phyloP scores from a whole-genome alignment of 2,797 vertebrate species.

The Vireo griseus region DNA sequence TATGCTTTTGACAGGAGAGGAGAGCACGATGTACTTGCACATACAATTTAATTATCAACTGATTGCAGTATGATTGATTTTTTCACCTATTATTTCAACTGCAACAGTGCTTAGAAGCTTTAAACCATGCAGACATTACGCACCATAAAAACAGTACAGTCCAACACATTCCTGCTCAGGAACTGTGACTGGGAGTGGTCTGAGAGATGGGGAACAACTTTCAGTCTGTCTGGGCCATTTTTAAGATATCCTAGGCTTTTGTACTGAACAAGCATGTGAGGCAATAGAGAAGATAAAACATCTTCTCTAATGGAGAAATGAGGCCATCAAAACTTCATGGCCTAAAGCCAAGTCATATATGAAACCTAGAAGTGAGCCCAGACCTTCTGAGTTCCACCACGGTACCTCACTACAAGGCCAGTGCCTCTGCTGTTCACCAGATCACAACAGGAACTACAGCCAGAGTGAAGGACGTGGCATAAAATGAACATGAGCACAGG shows the following conservation, averaged over 20 bases:
- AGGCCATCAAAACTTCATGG: neutral
- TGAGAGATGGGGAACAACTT: neutral
- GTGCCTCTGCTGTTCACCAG: neutral
- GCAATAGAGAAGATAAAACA: neutral
- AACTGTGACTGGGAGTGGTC: neutral
- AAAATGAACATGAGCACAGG: neutral
- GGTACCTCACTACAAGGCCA: neutral
- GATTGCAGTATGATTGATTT: neutral
- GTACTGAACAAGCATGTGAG: neutral
- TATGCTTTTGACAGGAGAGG: neutral
- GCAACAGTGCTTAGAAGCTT: neutral
- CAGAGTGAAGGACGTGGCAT: neutral
- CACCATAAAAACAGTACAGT: neutral
- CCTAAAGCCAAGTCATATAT: neutral
- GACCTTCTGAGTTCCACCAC: neutral
- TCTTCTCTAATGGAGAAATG: neutral
- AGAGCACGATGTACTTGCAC: neutral
- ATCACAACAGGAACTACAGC: neutral
- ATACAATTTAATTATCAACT: neutral
- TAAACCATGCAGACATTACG: neutral
- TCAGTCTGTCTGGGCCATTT: neutral
- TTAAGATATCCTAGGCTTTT: neutral
- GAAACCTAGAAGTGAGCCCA: neutral
- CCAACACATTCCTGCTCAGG: neutral
- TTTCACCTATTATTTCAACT: neutral